Base-by-base conservation (phyloP, 2,888 invertebrate genomes). In the Metalampra italica region DNA sequence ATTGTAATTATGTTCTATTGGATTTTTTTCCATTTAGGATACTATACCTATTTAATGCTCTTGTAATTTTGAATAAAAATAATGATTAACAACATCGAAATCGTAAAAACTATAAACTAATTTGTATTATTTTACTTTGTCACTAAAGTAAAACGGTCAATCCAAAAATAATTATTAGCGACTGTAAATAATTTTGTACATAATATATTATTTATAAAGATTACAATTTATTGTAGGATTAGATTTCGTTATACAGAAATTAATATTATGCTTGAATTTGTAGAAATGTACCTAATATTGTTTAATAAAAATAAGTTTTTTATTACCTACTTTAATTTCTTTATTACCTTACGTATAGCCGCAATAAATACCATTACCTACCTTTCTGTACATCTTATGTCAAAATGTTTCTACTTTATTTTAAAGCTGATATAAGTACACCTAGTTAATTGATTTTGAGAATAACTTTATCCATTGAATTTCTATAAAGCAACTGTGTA, bases 201-300 rank as follows among this genome's bases (percentile, higher is more conserved):
- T 32, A 32, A 32, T 32, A 9, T 32, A 50, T 47, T 59, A 60
- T 60, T 57, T 55, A 59, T 56, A 52, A 46, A 51, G 37, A 51
- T 22, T 42, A 29, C 12, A 29, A 29, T 29, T 29, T 32, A 43
- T 43, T 43, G 32, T 43, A 13, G 14, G n/a, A 44, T 44, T 44
- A 32, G 22, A 22, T 22, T 22, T 22, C 22, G 5, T 43, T 30
- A 30, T 32, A 29, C 32, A 13, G 13, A 43, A 32, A 30, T 43
- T 12, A 43, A 30, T 36, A 22, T 32, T 12, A 8, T 32, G 15
- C 15, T 38, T 12, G 3, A 38, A 14, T 14, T 44, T 43, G 12
- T n/a, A 11, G 42, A 14, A 22, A 42, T 36, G n/a, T 9, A 42
- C 11, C 15, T 15, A 36, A 36, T 44, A 44, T 14, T 14, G 7